Evolutionary conservation across 2,113 vertebrate genomes (phyloP), one percentile per base, ranked within the genome.

Genomic region (Stigmatopora nigra): DNA sequence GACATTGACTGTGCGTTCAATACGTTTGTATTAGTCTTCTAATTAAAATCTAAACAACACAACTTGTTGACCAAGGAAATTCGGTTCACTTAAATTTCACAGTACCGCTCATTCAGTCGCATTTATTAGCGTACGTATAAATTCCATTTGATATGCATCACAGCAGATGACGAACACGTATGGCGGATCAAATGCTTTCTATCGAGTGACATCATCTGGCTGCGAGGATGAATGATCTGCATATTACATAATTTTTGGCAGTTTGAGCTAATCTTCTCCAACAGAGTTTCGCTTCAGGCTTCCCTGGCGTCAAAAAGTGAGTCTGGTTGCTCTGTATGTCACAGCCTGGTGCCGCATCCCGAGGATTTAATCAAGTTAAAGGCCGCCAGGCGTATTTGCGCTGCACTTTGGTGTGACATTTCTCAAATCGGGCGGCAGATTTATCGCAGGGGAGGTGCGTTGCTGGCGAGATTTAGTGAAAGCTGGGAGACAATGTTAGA

Each of bases 361-460:
- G 19, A 38, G 58, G 58, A 60, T 60, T 60, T 44, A 60, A 60
- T 60, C 58, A 60, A 60, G 58, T 25, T 41, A 60, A 60, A 44
- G 58, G 36, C 58, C 36, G 58, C 36, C 58, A 9, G 36, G 17
- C 35, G 36, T 59, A 59, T 59, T 59, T 59, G 16, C 57, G 15
- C 36, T 20, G 36, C 58, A 60, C 58, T 60, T 44, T 60, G 58
- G 36, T n/a, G 36, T 17, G 36, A 44, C 36, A 25, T 60, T 60
- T 60, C 58, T 60, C 58, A 41, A 60, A 60, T 60, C 36, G n/a
- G 17, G 58, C 36, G 58, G 58, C 58, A 41, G 57, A 59, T 59
- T 59, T 59, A 59, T 59, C 57, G 9, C 57, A 59, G 57, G 31
- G 17, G 35, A 41, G 35, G 36, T 59, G 57, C 11, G 53, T 16